These are phyloP conservation scores for Thalpophila matura DNA, from an alignment of 2,888 invertebrate species.

Conservation along the genomic window DNA sequence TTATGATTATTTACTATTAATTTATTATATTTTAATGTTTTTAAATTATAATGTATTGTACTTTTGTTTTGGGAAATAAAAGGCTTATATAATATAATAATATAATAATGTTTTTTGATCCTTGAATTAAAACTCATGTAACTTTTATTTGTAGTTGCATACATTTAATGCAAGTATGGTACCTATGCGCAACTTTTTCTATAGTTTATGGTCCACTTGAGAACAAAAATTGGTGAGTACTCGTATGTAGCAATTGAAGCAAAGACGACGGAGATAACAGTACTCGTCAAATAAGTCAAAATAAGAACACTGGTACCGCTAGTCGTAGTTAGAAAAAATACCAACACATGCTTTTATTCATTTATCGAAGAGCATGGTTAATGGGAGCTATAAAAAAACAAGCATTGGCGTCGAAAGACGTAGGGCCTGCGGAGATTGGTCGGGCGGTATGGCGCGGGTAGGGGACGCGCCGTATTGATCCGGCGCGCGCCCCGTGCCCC, in stretches of 20 bases:
- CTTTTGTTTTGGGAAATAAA: too few species aligned
- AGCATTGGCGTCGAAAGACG: slow-evolving; percentile 90
- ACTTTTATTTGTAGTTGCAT: not conserved
- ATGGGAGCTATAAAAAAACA: slow-evolving; percentile 88
- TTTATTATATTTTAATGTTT: too few species aligned
- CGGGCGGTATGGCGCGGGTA: slow-evolving; percentile 78
- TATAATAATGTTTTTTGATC: too few species aligned
- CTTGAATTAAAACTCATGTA: not conserved
- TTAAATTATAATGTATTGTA: too few species aligned
- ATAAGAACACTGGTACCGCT: slow-evolving; percentile 62
- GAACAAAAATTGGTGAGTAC: slow-evolving; percentile 1
- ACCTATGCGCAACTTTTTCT: not conserved
- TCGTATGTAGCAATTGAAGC: slow-evolving; percentile 1
- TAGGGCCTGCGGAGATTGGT: slow-evolving; percentile 88
- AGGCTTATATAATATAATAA: too few species aligned
- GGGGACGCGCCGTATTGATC: slow-evolving; percentile 85
- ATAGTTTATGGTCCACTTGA: not conserved
- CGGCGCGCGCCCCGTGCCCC: slow-evolving; percentile 71
- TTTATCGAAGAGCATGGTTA: slow-evolving; percentile 87
- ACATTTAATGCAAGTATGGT: not conserved
- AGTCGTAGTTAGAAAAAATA: slow-evolving; percentile 63
- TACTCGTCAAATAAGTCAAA: slow-evolving; percentile 54
- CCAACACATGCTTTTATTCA: slow-evolving; percentile 87
- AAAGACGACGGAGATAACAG: slow-evolving; percentile 27
- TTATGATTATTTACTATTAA: too few species aligned